These are phyloP conservation scores for Masticophis lateralis DNA, from an alignment of 2,797 vertebrate species.

Conservation along the genomic window DNA sequence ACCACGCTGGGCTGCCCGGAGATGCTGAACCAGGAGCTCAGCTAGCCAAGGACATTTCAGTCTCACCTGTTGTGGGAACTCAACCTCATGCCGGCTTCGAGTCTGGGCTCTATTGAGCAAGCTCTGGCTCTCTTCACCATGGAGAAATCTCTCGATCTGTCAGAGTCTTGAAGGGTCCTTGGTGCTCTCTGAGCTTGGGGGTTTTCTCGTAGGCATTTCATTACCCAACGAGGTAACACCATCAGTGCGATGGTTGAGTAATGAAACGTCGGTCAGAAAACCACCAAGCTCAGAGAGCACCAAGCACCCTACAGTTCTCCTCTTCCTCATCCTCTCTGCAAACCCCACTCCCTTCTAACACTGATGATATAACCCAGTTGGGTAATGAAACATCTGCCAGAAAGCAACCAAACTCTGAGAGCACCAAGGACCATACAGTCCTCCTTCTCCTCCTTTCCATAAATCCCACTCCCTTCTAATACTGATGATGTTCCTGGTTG, in stretches of 20 bases:
- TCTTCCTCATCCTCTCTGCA: too few species aligned
- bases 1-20: accelerated
- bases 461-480: too few species aligned
- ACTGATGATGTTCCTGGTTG: too few species aligned
- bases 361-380: too few species aligned
- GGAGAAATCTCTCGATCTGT: background rate
- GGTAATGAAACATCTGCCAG: too few species aligned
- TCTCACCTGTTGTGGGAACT: background rate
- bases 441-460: too few species aligned
- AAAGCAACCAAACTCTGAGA: too few species aligned
- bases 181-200: background rate
- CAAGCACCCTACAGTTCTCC: too few species aligned
- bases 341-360: background rate
- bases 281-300: too few species aligned
- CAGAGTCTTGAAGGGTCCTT: background rate
- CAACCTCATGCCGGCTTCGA: background rate
- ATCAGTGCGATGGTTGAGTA: background rate
- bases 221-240: background rate
- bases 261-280: background rate
- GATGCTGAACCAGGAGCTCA: background rate
- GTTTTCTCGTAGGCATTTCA: background rate
- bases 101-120: background rate
- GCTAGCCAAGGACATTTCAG: background rate
- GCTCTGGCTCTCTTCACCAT: background rate
- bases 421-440: too few species aligned